Percentiles rank a stretch among this genome's conserved stretches.
phyloP scores from a whole-genome alignment of 2,113 vertebrate genomes.

The Anser brachyrhynchus region DNA sequence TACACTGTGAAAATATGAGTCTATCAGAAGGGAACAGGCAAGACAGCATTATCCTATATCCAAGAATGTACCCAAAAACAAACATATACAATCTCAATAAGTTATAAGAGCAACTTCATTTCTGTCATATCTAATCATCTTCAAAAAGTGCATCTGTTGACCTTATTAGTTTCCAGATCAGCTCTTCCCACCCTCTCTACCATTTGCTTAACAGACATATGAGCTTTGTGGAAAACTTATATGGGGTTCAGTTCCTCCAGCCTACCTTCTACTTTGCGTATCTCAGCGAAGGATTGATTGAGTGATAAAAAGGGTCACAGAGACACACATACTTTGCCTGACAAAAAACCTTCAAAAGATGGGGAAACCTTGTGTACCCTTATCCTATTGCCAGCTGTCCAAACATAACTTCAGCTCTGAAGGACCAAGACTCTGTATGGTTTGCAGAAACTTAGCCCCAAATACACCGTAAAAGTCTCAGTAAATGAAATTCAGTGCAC shows the following conservation, averaged over 20 bases:
- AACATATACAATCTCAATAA: background rate
- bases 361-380: background rate
- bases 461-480: background rate
- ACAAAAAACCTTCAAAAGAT: background rate
- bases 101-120: background rate
- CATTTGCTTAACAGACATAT: background rate
- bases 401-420: background rate
- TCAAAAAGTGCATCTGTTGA: conserved; percentile 2
- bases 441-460: background rate
- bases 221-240: background rate
- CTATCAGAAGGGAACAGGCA: background rate
- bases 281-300: background rate
- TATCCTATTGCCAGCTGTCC: background rate
- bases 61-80: background rate
- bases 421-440: background rate
- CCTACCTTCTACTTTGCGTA: background rate
- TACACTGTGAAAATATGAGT: background rate
- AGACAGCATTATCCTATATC: background rate
- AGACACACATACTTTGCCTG: background rate
- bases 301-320: background rate
- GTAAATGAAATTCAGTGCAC: conserved; percentile 44
- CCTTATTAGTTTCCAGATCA: background rate
- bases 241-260: background rate
- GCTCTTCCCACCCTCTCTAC: background rate
- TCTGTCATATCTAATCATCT: background rate